These are phyloP conservation scores for Pandion haliaetus DNA, from an alignment of 2,113 vertebrate species.

Conservation along the genomic window DNA sequence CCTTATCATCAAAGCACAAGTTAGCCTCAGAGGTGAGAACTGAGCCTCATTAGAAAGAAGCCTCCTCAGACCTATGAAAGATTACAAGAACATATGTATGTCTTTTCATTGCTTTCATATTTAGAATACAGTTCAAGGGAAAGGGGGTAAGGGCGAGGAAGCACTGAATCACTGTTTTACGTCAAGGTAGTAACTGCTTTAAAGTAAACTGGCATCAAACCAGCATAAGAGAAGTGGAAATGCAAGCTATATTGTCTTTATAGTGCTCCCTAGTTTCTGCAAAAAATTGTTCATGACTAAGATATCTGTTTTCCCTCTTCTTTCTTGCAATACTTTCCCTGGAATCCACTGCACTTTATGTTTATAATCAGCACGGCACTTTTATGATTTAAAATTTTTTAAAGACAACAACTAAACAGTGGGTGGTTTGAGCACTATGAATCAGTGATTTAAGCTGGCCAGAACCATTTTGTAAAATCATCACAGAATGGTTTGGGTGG, in stretches of 20 bases:
- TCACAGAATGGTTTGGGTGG: too few species aligned
- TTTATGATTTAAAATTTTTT: not conserved
- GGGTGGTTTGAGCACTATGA: not conserved
- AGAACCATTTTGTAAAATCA: not conserved
- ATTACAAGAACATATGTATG: not conserved
- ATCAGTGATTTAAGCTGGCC: not conserved
- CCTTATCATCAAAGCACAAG: not conserved
- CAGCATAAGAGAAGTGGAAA: not conserved
- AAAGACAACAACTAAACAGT: not conserved
- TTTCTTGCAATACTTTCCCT: not conserved
- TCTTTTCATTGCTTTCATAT: not conserved
- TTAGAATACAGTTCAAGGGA: not conserved
- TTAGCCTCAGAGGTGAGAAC: not conserved
- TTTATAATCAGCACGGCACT: not conserved
- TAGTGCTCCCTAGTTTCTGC: not conserved
- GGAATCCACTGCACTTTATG: not conserved
- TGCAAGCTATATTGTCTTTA: not conserved
- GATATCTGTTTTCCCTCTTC: not conserved
- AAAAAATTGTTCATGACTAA: not conserved
- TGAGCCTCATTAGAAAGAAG: not conserved
- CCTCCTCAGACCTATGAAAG: not conserved
- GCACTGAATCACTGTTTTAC: not conserved
- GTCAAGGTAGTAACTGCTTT: not conserved
- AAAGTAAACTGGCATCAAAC: not conserved
- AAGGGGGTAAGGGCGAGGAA: not conserved